Conservation (phyloP, 2,113 vertebrate species). For the Phalacrocorax brasilianus region DNA sequence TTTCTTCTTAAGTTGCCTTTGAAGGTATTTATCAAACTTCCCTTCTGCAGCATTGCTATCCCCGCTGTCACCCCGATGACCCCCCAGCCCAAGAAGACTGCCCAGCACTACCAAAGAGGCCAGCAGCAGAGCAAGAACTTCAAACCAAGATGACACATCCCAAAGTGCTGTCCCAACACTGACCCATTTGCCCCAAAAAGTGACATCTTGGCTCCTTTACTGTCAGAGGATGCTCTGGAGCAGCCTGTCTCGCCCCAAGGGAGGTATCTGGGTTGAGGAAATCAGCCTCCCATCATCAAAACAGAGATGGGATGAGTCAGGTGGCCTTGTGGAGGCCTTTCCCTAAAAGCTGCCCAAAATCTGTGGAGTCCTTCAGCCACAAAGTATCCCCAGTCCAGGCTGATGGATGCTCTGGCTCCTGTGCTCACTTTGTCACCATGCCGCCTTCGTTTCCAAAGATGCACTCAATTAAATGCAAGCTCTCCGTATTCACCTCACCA, state of each 20-base stretch:
- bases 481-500: not conserved
- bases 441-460: not conserved
- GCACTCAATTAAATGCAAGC: not conserved
- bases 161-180: not conserved
- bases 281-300: not conserved
- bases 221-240: not conserved
- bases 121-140: too few relatives aligned
- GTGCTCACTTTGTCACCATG: rapidly evolving
- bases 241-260: rapidly evolving
- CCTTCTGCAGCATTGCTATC: not conserved
- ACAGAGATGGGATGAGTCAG: rapidly evolving
- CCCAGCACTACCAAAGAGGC: not conserved
- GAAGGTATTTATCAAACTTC: not conserved
- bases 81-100: not conserved
- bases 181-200: not conserved
- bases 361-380: not conserved
- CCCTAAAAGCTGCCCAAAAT: not conserved
- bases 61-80: rapidly evolving
- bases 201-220: not conserved
- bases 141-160: not conserved
- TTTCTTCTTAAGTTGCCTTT: not conserved
- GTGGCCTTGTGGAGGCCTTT: not conserved
- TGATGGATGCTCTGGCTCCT: not conserved
- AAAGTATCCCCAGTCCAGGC: not conserved
- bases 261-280: not conserved